phyloP scores from a whole-genome alignment of 1,140 invertebrate species.

The Trypoxylus dichotomus region DNA sequence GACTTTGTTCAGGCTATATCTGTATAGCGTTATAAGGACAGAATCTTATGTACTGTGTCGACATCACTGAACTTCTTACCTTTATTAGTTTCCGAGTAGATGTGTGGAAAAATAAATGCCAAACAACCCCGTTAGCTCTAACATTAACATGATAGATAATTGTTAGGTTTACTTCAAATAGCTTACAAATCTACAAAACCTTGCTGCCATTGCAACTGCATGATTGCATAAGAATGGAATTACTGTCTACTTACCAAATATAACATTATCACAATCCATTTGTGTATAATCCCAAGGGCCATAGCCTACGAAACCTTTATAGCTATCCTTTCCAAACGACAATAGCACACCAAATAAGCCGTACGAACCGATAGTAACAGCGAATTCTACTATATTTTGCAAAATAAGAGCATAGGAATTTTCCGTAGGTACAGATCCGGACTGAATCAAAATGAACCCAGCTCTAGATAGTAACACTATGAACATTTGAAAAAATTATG shows the following conservation, averaged over 20 bases:
- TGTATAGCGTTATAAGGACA: no score
- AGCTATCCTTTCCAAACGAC: constrained; percentile 39
- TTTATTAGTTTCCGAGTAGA: no score
- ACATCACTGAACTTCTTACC: no score
- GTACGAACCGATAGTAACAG: constrained; percentile 37
- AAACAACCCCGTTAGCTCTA: no score
- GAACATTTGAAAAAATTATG: constrained; percentile 25
- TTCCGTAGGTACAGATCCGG: constrained; percentile 42
- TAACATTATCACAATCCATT: constrained; percentile 24
- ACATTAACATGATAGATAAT: no score
- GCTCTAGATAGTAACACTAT: constrained; percentile 39
- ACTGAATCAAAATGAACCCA: constrained; percentile 42
- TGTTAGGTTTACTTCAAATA: no score
- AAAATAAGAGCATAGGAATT: constrained; percentile 41
- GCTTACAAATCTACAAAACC: no score
- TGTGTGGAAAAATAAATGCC: no score
- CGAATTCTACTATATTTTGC: constrained; percentile 43
- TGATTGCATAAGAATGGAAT: no score
- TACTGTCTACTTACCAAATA: constrained; percentile 32
- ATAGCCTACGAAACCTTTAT: constrained; percentile 38
- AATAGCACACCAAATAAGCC: constrained; percentile 39
- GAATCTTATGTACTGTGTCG: no score
- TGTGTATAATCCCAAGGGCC: constrained; percentile 30
- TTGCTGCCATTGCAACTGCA: no score
- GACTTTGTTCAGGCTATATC: no score